Percentiles rank a stretch among this genome's conserved stretches.
Evolutionary conservation across 2,113 vertebrate species (phyloP).

Genomic region (chimpanzee (Pan troglodytes)): NHGRI_mPanTro3-v2.1_pri NC_072403.2:160411501-160412000

Average conservation of each 20-base stretch:
- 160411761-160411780: background rate
- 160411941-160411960: background rate
- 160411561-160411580: background rate
- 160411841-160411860: background rate
- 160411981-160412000: background rate
- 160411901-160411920: background rate
- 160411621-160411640: background rate
- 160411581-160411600: background rate
- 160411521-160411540: background rate
- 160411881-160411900: background rate
- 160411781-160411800: background rate
- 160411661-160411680: background rate
- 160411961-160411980: background rate
- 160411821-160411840: background rate
- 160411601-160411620: background rate
- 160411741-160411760: slow-evolving; percentile 14
- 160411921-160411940: background rate
- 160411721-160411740: background rate
- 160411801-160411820: background rate
- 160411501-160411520: background rate
- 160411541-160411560: background rate
- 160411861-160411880: background rate
- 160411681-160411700: background rate
- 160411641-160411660: background rate
- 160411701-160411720: background rate